phyloP scores from a whole-genome alignment of 2,113 vertebrate genomes.

The Gadus macrocephalus region DNA sequence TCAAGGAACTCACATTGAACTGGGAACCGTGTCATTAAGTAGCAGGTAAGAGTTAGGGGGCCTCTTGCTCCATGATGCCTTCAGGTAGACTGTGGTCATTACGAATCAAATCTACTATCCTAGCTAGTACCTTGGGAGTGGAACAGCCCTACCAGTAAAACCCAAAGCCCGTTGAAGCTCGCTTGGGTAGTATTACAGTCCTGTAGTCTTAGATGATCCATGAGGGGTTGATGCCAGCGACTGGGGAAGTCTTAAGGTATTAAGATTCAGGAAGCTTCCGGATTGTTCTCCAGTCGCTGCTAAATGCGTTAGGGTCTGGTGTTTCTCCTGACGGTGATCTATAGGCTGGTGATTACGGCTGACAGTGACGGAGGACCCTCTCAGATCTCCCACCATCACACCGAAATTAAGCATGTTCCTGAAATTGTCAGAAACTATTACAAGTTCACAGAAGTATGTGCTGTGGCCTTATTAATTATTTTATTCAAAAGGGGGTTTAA shows the following conservation, averaged over 20 bases:
- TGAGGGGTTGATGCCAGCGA: background rate
- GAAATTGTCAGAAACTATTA: constrained; percentile 56
- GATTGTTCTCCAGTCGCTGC: constrained; percentile 43
- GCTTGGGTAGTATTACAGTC: too few species aligned
- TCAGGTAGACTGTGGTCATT: too few species aligned
- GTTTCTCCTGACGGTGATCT: constrained; percentile 58
- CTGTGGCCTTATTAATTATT: constrained; percentile 12
- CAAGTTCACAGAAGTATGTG: constrained; percentile 29
- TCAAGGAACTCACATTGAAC: too few species aligned
- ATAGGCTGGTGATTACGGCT: constrained; percentile 61
- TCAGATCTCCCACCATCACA: constrained; percentile 52
- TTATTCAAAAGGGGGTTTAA: constrained; percentile 3
- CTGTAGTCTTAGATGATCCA: background rate
- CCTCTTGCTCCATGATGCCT: too few species aligned
- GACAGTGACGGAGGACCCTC: constrained; percentile 58
- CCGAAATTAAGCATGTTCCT: constrained; percentile 61
- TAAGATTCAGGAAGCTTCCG: background rate
- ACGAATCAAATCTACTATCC: too few species aligned
- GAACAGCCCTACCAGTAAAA: too few species aligned
- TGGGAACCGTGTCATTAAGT: too few species aligned
- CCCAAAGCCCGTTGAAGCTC: too few species aligned
- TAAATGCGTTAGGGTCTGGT: constrained; percentile 24
- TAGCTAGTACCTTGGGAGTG: too few species aligned
- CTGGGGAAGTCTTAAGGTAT: background rate
- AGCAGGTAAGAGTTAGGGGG: too few species aligned